These are phyloP conservation scores for Chlorodrepanis virens DNA, from an alignment of 2,113 vertebrate genomes.

Conservation along the genomic window DNA sequence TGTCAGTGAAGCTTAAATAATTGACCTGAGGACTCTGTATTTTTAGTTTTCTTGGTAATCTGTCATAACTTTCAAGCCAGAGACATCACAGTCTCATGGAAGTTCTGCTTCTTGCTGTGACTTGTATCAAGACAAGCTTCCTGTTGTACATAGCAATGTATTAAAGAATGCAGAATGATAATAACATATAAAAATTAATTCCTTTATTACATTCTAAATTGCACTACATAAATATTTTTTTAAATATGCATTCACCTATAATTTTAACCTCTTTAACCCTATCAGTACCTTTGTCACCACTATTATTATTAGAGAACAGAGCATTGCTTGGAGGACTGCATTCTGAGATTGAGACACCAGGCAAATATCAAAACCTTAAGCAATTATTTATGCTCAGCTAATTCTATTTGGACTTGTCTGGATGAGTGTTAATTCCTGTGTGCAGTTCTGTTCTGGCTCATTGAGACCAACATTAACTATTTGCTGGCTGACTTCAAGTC, in stretches of 20 bases:
- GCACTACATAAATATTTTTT: neutral
- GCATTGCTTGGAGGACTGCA: neutral
- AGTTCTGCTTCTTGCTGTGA: constrained; percentile 40
- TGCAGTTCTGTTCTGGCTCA: neutral
- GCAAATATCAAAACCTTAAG: neutral
- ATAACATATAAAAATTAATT: neutral
- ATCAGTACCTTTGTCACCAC: neutral
- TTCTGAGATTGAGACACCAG: neutral
- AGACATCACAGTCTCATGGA: neutral
- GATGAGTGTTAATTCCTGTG: neutral
- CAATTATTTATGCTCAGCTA: neutral
- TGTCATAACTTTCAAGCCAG: neutral
- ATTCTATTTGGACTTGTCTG: neutral
- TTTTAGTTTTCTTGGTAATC: neutral
- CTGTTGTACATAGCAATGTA: neutral
- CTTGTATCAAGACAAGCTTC: constrained; percentile 32
- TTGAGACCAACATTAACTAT: neutral
- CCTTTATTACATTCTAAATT: neutral
- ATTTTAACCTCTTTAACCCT: neutral
- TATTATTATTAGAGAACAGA: neutral
- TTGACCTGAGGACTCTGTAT: neutral
- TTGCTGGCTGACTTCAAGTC: neutral
- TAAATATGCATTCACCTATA: neutral
- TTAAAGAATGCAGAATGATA: neutral
- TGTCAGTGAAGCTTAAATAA: constrained; percentile 45